These are phyloP conservation scores for Zonitis immaculata DNA, from an alignment of 2,888 invertebrate genomes.

Conservation along the genomic window DNA sequence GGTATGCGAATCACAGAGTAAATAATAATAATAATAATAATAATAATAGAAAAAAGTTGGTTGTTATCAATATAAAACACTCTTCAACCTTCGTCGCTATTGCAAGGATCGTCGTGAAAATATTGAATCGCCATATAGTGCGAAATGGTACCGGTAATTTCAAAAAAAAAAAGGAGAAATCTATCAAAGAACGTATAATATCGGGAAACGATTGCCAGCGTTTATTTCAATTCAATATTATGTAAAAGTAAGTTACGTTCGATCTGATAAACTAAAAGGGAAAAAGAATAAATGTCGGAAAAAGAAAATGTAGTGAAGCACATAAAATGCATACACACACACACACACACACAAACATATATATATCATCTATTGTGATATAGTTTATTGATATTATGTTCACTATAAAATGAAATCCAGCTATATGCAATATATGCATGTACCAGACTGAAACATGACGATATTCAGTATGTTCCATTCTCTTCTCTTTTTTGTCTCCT, in stretches of 20 bases:
- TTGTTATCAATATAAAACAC: neutral
- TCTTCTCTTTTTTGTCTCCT: neutral
- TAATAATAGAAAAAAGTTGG: neutral
- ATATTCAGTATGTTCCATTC: neutral
- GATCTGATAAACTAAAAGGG: neutral
- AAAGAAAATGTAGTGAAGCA: neutral
- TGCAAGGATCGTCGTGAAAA: neutral
- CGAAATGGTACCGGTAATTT: neutral
- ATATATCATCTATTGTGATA: too few relatives aligned
- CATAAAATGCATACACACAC: neutral
- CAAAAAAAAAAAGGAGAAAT: too few relatives aligned
- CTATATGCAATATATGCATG: neutral
- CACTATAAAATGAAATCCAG: neutral
- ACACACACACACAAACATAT: too few relatives aligned
- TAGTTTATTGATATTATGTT: neutral
- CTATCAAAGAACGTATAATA: neutral
- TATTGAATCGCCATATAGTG: neutral
- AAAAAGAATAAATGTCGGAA: neutral
- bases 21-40: neutral
- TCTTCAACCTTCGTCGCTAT: neutral
- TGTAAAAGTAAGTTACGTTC: neutral
- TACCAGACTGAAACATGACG: neutral
- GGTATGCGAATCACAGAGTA: neutral
- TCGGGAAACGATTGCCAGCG: neutral
- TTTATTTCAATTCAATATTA: constrained; percentile 1